Base-by-base conservation (phyloP, 2,888 invertebrate genomes). In the Merodon equestris region DNA sequence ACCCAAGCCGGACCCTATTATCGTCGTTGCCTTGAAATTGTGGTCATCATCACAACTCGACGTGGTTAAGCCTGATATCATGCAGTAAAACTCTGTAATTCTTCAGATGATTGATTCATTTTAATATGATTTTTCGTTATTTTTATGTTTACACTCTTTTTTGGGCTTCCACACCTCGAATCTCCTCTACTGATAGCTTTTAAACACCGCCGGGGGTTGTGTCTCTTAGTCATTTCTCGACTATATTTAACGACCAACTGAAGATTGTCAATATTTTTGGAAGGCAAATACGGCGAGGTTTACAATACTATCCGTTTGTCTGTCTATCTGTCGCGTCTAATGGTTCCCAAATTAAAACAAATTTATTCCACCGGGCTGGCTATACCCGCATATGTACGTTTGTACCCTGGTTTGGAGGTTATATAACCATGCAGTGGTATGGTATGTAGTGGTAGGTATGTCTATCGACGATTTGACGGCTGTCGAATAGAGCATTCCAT, bases 181-280 rank as follows among this genome's bases (percentile, higher is more conserved):
- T 42, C 53, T 12, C 45, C n/a, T 19, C 53, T 40, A 7, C 27
- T 27, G 68, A 60, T 53, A 60, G 40, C 5, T 15, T 56, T 48
- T 36, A 40, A 71, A 42, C 48, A 42, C 44, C 15, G 51, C 18
- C 17, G n/a, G 18, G 45, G 17, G 50, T 50, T 40, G 40, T 40
- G 3, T n/a, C 5, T 40, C 10, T 40, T 51, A 68, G 58, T 58
- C 58, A 58, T 53, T 36, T 44, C 38, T 66, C 53, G 47, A 45
- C 19, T 45, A 57, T 27, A 44, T 63, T 61, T 42, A 38, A 50
- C 63, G 57, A 44, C 5, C 42, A 18, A 40, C 42, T 50, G 18
- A 42, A 40, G 15, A 51, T 51, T 47, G 61, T 61, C 70, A 71
- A 63, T 61, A 63, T 48, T 70, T 18, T 50, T 50, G 14, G 48